Base-by-base conservation (phyloP, 23 tunicate species). In the Styela plicata region DNA sequence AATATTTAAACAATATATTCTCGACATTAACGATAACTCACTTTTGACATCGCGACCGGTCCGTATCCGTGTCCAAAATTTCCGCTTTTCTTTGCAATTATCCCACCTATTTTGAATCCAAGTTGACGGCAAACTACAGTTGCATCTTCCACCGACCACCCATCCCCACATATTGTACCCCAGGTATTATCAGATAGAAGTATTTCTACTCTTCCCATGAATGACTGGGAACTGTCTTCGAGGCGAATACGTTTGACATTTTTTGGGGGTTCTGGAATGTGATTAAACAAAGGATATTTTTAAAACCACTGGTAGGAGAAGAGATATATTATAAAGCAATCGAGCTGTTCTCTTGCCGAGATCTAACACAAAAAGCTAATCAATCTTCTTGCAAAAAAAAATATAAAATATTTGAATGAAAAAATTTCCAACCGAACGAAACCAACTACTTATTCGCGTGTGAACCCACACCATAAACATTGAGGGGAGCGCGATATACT, bases 171-270 rank as follows among this genome's bases (percentile, higher is more conserved):
- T 2, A 94, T 67, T 30, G 91, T 33, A 13, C 98, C 98, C 98
- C 91, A 89, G 23, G 81, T 20, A 16, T 64, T 33, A 31, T 86
- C 90, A 10, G 86, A 86, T 18, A 86, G 25, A 22, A 79, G 52
- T 35, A 94, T 88, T 66, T 86, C 88, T n/a, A 94, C 90, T 30
- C 98, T 76, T 23, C 98, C 98, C 98, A 94, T 89, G 69, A 78
- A 94, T 3, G 87, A 74, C 19, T 85, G 63, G n/a, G 74, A 52
- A 61, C 95, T 89, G 34, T 93, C 95, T 1, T 84, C 95, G 24
- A 94, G 79, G 32, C 78, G 79, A 20, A 89, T 44, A 1, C 36
- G 74, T 18, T 74, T 76, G 36, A 27, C 0, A 24, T 33, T 22
- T 57, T 76, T 57, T 53, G 36, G 63, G 5, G 31, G 27, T 33